Evolutionary conservation across 1,140 invertebrate species (phyloP), one percentile per base, ranked within the genome.

Genomic region (Orchesella cincta): DNA sequence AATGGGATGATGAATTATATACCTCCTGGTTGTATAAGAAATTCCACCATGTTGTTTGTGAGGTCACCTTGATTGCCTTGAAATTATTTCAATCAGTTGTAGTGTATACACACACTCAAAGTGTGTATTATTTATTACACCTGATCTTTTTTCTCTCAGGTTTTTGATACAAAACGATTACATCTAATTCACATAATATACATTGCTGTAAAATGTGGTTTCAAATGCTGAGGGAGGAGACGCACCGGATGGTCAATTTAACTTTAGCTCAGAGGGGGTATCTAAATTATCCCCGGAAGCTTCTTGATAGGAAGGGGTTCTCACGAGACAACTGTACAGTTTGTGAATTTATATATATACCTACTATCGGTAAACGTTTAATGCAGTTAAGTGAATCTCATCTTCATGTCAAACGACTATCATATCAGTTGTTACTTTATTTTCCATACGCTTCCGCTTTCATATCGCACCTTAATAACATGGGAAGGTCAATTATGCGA

Each of bases 231-330:
- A 57, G 23, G 54, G 54, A 23, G n/a, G 20, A 46, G 39, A 57
- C 26, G 5, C 54, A 57, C 54, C 54, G 54, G 54, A 57, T 57
- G 54, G 54, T 57, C 54, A 57, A n/a, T 57, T 57, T 57, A 57
- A 5, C 5, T 57, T 23, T 57, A 14, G 54, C 54, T 57, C 54
- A 23, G 23, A 8, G 39, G 39, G 39, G 5, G 18, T 46, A 5
- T 46, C 39, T 46, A 57, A 57, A 57, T 57, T 57, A 23, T 23
- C 26, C 54, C 54, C 54, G 54, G 54, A 57, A 57, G 54, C 23
- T n/a, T n/a, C 12, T 57, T 16, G 54, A 57, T 57, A 57, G n/a
- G n/a, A 57, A 57, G 54, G 8, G 20, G 26, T 57, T 57, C 54
- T 23, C 54, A 57, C 54, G 54, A 26, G 26, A 57, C 12, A 57